Evolutionary conservation across 2,888 invertebrate genomes (phyloP).

Genomic region (Iphiclides podalirius): DNA sequence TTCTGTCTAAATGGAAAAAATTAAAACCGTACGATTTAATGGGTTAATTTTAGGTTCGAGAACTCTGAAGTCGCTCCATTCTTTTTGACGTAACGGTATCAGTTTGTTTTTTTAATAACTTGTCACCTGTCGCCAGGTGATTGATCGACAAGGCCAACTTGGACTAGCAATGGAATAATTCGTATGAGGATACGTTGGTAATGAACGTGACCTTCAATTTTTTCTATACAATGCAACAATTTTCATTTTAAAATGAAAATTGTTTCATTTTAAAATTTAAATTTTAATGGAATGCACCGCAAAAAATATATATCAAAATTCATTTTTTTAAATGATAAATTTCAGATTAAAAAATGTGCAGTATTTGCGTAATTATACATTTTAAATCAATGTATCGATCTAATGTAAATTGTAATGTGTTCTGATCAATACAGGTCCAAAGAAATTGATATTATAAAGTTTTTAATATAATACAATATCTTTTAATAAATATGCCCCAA

Average conservation of each 20-base stretch:
- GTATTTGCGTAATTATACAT: no score
- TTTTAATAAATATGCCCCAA: no score
- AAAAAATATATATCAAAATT: background rate
- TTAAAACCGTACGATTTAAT: background rate
- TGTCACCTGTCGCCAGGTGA: constrained; percentile 55
- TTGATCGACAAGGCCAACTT: constrained; percentile 59
- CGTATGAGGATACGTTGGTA: constrained; percentile 47
- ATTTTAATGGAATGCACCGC: background rate
- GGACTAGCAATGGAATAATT: constrained; percentile 50
- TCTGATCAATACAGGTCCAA: no score
- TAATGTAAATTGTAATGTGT: no score
- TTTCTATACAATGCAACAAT: constrained; percentile 3
- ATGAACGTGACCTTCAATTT: constrained; percentile 40
- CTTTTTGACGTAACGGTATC: constrained; percentile 42
- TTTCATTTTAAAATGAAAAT: no score
- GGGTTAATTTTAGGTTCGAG: background rate
- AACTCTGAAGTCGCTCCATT: constrained; percentile 1
- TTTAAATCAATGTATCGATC: no score
- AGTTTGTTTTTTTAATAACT: constrained; percentile 45
- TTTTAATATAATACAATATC: no score
- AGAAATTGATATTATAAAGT: no score
- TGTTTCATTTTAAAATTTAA: background rate
- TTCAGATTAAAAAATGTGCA: background rate
- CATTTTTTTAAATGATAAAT: no score
- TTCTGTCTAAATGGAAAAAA: background rate